phyloP scores from a whole-genome alignment of 2,888 invertebrate species.

The Dynastes grantii region DNA sequence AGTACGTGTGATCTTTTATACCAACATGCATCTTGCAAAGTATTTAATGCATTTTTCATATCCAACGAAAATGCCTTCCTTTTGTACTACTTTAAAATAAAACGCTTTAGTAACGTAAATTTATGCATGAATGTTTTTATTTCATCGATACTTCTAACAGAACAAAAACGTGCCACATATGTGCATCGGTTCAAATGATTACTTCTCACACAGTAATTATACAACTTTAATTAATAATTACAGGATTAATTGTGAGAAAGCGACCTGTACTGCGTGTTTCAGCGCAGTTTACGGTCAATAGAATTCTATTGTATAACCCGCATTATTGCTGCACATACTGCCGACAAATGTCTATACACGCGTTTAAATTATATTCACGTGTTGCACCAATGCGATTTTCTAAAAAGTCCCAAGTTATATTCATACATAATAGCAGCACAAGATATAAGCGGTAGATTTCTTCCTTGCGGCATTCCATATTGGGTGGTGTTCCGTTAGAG shows the following conservation, averaged over 20 bases:
- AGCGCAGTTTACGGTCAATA: constrained; percentile 3
- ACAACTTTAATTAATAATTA: constrained; percentile 13
- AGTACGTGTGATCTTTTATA: no score
- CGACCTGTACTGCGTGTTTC: background rate
- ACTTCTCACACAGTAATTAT: constrained; percentile 5
- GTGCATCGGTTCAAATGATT: background rate
- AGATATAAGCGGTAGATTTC: background rate
- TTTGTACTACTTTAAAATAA: no score
- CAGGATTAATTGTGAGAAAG: constrained; percentile 12
- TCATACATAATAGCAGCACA: no score
- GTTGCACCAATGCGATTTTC: background rate
- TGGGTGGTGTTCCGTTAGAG: background rate
- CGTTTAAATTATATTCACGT: constrained; percentile 12
- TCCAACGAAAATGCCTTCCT: no score
- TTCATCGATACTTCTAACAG: no score
- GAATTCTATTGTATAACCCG: constrained; percentile 11
- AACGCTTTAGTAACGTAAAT: no score
- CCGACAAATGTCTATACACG: background rate
- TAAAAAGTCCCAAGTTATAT: background rate
- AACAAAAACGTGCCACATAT: no score
- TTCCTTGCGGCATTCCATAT: constrained; percentile 1
- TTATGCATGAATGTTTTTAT: no score
- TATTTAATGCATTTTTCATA: no score
- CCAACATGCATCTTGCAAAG: no score
- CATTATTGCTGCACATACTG: background rate